Evolutionary conservation across 1,140 invertebrate species (phyloP), one percentile per base, ranked within the genome.

Genomic region (fruit fly (Drosophila melanogaster)): DNA sequence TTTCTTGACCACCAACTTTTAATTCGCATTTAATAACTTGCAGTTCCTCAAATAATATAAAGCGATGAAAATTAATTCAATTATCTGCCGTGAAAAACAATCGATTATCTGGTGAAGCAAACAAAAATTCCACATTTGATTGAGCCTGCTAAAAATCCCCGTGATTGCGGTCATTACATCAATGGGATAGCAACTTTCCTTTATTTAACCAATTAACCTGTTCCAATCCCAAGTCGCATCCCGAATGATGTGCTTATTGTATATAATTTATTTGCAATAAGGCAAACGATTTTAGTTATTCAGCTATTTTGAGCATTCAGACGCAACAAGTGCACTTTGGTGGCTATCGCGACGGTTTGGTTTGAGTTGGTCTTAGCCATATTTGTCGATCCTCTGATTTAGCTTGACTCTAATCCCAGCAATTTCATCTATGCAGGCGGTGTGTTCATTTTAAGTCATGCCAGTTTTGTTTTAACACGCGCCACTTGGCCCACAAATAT

Each of bases 341-440:
- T 44, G 51, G 46, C 51, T 24, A 62, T 17, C n/a, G 17, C 35
- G 50, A 49, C 49, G 24, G 14, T 64, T 71, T 70, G 44, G 41
- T 33, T 19, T 38, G 11, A 38, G 37, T 38, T 38, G 14, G 14
- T 3, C 19, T 49, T 70, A 10, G 43, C 67, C 67, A 70, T 71
- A 57, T 71, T 70, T 57, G 67, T 50, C 69, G 59, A 60, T 41
- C 33, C 33, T 15, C 59, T 17, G 53, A 40, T 40, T 40, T 53
- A 17, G 22, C 44, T 59, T 66, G 72, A 19, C 72, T 75, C 10
- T 58, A 66, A 76, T 75, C 72, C 72, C 38, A 76, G 37, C 14
- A n/a, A 76, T 76, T 76, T 53, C 19, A 76, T 41, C 59, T 58
- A 75, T 75, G 72, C 72, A 64, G 43, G 15, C n/a, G 56, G 6